Evolutionary conservation across 2,888 invertebrate species (phyloP), one percentile per base, ranked within the genome.

Genomic region (Heliconius cydno): DNA sequence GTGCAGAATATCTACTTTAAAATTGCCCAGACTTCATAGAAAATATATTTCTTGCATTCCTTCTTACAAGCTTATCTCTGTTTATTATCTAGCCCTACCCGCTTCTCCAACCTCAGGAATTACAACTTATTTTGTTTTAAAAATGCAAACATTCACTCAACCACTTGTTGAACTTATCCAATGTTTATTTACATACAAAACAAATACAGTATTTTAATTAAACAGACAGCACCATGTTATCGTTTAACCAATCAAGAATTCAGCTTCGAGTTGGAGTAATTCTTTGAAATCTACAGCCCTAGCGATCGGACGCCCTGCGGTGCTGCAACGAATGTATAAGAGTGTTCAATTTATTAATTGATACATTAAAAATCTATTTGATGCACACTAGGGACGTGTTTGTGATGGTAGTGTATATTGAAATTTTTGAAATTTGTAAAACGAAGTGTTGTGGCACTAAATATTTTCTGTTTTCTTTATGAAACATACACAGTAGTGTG

Each of bases 151-250:
- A n/a, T 68, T 68, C 9, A 68, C 34, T 68, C 38, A 34, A 68
- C 38, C 9, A n/a, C 38, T 68, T 68, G 30, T 68, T 68, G 38
- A 68, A 38, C 38, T n/a, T n/a, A 38, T 68, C 41, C n/a, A n/a
- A 41, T 70, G n/a, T n/a, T 12, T 25, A 70, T 70, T 70, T 41
- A 25, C 68, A 70, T 70, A 70, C 13, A 70, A 70, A 41, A 70
- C n/a, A 25, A 70, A 70, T 41, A 12, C 13, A 41, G 41, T 70
- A 70, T 70, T 70, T 41, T 70, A 70, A 70, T 70, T 70, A 41
- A 70, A 28, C 41, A 46, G 41, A 70, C 41, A 41, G 25, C 15
- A 70, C 25, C 25, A 46, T 28, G 41, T 70, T 70, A 70, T 70
- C 41, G 41, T 46, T 70, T 3, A 25, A 41, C 41, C 70, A 41